These are phyloP conservation scores for Enteromius unitaeniatus DNA, from an alignment of 2,797 vertebrate species.

Conservation along the genomic window DNA sequence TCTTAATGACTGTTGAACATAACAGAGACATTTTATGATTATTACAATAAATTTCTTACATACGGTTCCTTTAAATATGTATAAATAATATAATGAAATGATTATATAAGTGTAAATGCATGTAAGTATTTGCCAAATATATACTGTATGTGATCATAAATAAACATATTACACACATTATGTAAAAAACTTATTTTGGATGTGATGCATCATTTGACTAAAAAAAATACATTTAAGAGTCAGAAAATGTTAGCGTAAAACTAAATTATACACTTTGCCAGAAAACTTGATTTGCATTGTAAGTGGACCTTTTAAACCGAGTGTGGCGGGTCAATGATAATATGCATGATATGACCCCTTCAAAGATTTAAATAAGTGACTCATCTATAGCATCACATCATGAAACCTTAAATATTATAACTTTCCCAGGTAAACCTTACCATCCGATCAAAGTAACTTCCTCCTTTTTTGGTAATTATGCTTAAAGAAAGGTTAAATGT, in stretches of 20 bases:
- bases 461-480: background rate
- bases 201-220: no score
- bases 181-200: no score
- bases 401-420: background rate
- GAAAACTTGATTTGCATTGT: background rate
- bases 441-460: background rate
- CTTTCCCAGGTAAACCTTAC: background rate
- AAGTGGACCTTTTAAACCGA: background rate
- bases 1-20: no score
- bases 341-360: background rate
- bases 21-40: no score
- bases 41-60: no score
- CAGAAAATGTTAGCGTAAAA: background rate
- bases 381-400: background rate
- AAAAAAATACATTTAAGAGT: background rate
- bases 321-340: background rate
- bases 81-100: no score
- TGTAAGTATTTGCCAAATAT: no score
- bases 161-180: no score
- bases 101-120: no score
- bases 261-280: background rate
- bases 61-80: no score
- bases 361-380: background rate
- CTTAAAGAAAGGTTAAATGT: conserved; percentile 35
- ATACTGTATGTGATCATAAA: no score